Evolutionary conservation across 2,113 vertebrate species (phyloP), one percentile per base, ranked within the genome.

Genomic region (Esox niger): DNA sequence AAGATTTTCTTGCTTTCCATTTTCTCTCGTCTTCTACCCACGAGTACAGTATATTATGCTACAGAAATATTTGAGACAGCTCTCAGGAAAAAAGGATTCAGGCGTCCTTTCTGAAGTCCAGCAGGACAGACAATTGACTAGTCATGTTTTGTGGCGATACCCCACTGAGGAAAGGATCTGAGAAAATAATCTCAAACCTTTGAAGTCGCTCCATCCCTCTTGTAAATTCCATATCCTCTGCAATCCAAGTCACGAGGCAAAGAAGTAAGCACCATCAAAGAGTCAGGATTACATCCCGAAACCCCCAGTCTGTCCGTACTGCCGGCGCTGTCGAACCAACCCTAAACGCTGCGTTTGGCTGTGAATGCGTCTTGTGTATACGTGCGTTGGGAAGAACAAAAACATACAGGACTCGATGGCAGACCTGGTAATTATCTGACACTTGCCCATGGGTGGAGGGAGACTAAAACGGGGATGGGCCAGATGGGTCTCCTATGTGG

Each of bases 121-220:
- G 66, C 57, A 8, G 8, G 21, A 70, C 64, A 73, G 70, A 79
- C 75, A 77, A 71, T 62, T 55, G 69, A 67, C 13, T 13, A 17
- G 68, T 6, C 29, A 54, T 58, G 66, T 43, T 59, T 73, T 20
- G 11, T 23, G 29, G 54, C 43, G 17, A 71, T 64, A 55, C 29
- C 72, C 55, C 68, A 49, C 68, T 43, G 79, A 70, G 75, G 32
- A 38, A 38, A 47, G 38, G 75, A 86, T 84, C 74, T 79, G 66
- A 76, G 62, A 55, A 71, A 75, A 76, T 81, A 74, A 66, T 82
- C 77, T 77, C 68, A 72, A 71, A 62, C 77, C 82, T 82, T 86
- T 87, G 79, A 86, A 87, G 83, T 78, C 26, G 2, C 73, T 75
- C 73, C 64, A 25, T 71, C 54, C 56, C 70, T 59, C 32, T 57